These are phyloP conservation scores for Sycophila texana DNA, from an alignment of 2,888 invertebrate genomes.

Conservation along the genomic window DNA sequence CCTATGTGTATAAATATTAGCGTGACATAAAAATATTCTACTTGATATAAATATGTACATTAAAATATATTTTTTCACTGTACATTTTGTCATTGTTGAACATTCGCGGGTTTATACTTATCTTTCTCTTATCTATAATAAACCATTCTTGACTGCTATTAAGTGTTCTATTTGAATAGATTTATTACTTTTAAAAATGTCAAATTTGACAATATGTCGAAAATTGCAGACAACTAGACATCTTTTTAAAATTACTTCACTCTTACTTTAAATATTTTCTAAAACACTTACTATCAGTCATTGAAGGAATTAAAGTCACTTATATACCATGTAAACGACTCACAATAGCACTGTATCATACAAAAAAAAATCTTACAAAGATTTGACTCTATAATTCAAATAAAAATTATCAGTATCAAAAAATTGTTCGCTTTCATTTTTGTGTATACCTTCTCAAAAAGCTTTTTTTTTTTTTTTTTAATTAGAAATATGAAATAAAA, in stretches of 20 bases:
- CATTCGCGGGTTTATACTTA: conserved; percentile 1
- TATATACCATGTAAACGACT: conserved; percentile 38
- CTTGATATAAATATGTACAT: conserved; percentile 59
- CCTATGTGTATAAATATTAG: conserved; percentile 54
- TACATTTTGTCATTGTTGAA: conserved; percentile 64
- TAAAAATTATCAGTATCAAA: conserved; percentile 37
- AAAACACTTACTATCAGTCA: too few species aligned
- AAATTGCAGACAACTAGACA: too few species aligned
- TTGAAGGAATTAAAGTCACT: too few species aligned
- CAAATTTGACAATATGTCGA: too few species aligned
- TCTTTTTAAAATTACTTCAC: too few species aligned
- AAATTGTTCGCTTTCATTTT: not conserved
- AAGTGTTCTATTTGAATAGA: too few species aligned
- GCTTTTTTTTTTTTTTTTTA: not conserved
- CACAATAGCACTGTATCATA: conserved; percentile 43
- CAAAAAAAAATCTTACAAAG: conserved; percentile 13
- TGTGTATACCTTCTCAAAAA: conserved; percentile 1
- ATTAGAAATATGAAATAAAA: conserved; percentile 16
- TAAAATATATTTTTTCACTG: conserved; percentile 66
- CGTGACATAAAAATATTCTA: conserved; percentile 41
- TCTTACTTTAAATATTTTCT: too few species aligned
- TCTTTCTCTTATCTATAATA: too few species aligned
- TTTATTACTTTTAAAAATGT: too few species aligned
- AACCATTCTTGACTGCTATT: too few species aligned
- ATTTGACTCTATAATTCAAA: conserved; percentile 39